A percentile compares a stretch with the other conserved stretches of the same genome.
Conservation (phyloP, 2,113 vertebrate genomes). For the Clarias magur region DNA sequence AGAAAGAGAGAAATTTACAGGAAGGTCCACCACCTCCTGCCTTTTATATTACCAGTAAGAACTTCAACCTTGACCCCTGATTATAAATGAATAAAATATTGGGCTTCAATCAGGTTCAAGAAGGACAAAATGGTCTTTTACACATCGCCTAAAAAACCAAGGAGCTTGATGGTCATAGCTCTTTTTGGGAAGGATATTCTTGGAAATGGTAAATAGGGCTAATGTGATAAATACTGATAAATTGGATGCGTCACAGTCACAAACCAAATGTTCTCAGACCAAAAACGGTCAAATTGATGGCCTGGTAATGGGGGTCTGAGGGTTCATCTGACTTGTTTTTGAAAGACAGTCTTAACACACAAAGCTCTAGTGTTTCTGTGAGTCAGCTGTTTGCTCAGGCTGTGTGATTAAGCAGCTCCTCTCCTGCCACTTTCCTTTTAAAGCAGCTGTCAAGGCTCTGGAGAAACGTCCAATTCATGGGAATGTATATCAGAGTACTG, state of each 20-base stretch:
- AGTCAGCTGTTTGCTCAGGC: conserved; percentile 51
- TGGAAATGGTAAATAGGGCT: not conserved
- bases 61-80: not conserved
- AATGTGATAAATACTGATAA: not conserved
- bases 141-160: not conserved
- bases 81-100: not conserved
- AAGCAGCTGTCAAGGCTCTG: conserved; percentile 53
- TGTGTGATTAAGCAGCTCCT: conserved; percentile 42
- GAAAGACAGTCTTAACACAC: conserved; percentile 17
- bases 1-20: too few species aligned
- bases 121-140: not conserved
- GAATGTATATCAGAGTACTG: conserved; percentile 49
- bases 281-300: not conserved
- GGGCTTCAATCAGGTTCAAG: not conserved
- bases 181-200: not conserved
- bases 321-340: conserved; percentile 24
- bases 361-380: conserved; percentile 54
- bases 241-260: not conserved
- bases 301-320: conserved; percentile 8
- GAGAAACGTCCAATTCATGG: conserved; percentile 51
- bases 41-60: too few species aligned
- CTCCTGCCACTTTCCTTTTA: conserved; percentile 19
- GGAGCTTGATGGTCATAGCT: conserved; percentile 7
- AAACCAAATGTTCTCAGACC: not conserved
- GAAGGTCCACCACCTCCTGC: too few species aligned